Evolutionary conservation across 2,888 invertebrate species (phyloP).

Genomic region (Dysmachus trigonus): DNA sequence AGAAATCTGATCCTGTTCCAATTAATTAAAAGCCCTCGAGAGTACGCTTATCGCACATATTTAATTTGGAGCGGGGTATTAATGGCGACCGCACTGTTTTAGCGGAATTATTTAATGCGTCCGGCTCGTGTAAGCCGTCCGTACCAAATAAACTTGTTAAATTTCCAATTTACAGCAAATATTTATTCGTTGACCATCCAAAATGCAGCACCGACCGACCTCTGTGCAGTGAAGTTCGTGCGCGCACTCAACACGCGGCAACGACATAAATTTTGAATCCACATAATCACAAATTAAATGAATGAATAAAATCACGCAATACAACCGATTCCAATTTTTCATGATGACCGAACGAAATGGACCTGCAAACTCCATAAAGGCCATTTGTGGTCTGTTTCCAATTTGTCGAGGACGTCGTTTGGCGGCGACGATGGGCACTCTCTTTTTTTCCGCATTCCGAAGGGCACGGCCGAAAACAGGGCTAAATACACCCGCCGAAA

Average conservation of each 20-base stretch:
- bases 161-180: background rate
- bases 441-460: background rate
- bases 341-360: constrained; percentile 37
- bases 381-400: constrained; percentile 43
- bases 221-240: background rate
- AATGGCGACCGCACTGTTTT: background rate
- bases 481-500: background rate
- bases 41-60: background rate
- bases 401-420: constrained; percentile 38
- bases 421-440: background rate
- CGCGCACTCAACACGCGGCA: background rate
- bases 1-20: background rate
- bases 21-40: background rate
- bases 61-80: background rate
- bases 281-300: constrained; percentile 19
- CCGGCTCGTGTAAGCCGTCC: background rate
- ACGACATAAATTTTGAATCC: background rate
- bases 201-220: background rate
- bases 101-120: background rate
- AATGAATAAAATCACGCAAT: constrained; percentile 30
- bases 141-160: background rate
- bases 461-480: background rate
- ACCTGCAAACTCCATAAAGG: constrained; percentile 38
- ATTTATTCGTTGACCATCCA: background rate
- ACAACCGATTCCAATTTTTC: constrained; percentile 37